These are phyloP conservation scores for Sarcophaga bullata DNA, from an alignment of 1,140 invertebrate species.

Conservation along the genomic window DNA sequence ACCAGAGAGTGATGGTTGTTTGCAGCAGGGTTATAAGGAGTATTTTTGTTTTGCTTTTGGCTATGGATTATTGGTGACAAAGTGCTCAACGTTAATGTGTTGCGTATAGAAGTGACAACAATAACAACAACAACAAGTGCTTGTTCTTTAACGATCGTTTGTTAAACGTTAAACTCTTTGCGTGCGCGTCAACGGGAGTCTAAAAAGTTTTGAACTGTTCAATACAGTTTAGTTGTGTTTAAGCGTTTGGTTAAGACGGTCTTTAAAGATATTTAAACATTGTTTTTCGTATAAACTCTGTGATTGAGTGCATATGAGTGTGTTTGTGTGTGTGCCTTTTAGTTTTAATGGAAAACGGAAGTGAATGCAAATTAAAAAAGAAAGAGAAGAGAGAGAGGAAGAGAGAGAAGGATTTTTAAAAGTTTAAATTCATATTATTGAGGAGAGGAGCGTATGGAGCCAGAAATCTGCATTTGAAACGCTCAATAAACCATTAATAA, in stretches of 20 bases:
- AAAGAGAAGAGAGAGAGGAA: neutral
- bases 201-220: neutral
- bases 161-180: neutral
- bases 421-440: neutral
- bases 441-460: no score
- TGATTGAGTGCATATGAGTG: neutral
- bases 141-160: neutral
- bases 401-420: neutral
- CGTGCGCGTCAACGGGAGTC: neutral
- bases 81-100: no score
- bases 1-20: neutral
- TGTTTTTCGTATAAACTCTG: neutral
- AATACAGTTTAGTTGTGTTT: neutral
- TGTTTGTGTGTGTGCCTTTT: neutral
- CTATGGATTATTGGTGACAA: constrained; percentile 29
- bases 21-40: neutral
- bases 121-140: neutral
- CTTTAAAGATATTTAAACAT: no score
- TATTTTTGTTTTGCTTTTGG: neutral
- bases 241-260: constrained; percentile 4
- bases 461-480: neutral
- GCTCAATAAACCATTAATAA: constrained; percentile 10
- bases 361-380: neutral
- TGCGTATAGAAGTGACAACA: neutral
- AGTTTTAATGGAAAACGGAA: neutral